phyloP scores from a whole-genome alignment of 2,888 invertebrate species.

The Thecophora atra region DNA sequence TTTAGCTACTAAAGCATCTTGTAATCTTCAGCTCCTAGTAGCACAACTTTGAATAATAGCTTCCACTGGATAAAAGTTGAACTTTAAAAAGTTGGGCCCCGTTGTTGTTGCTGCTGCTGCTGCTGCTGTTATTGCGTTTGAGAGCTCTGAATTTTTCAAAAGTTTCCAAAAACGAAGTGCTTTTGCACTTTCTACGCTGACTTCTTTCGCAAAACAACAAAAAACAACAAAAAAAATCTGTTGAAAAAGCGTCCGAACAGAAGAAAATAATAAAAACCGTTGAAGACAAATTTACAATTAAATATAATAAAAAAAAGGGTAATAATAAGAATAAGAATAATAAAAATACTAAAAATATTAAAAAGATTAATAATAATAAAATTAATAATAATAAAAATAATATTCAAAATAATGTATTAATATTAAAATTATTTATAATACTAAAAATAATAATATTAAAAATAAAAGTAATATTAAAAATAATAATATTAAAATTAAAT shows the following conservation, averaged over 20 bases:
- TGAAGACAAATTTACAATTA: not conserved
- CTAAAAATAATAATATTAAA: no score
- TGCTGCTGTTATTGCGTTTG: no score
- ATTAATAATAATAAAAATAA: no score
- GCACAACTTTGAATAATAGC: conserved; percentile 63
- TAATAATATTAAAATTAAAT: not conserved
- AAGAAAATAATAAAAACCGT: not conserved
- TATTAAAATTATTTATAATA: no score
- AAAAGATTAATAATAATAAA: conserved; percentile 1
- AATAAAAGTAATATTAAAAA: no score
- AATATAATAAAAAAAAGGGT: no score
- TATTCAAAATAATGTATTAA: conserved; percentile 5
- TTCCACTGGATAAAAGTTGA: conserved; percentile 56
- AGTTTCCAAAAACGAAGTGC: conserved; percentile 56
- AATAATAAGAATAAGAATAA: not conserved
- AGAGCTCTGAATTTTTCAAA: conserved; percentile 50
- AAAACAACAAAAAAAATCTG: conserved; percentile 3
- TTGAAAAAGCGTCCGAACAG: conserved; percentile 25
- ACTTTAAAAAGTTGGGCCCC: conserved; percentile 35
- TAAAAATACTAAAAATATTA: conserved; percentile 27
- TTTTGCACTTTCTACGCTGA: conserved; percentile 46
- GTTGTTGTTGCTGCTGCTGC: conserved; percentile 4
- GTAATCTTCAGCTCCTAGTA: conserved; percentile 64
- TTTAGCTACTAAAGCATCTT: conserved; percentile 62
- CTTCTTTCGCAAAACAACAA: conserved; percentile 20